Evolutionary conservation across 2,113 vertebrate genomes (phyloP), one percentile per base, ranked within the genome.

Genomic region (Sialia sialis): DNA sequence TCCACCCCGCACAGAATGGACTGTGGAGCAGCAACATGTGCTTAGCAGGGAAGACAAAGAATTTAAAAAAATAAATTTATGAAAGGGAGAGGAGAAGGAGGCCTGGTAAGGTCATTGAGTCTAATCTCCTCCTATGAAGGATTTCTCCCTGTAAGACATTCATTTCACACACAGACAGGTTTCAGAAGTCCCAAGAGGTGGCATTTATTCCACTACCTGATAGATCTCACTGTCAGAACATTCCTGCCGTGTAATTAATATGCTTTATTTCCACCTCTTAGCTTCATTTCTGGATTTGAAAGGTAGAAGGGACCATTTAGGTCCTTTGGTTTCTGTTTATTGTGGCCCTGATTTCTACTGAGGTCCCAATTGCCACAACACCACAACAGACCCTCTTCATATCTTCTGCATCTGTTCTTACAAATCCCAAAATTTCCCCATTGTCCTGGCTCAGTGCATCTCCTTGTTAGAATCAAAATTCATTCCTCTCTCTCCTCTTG

Each of bases 161-260:
- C 21, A 74, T 93, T 86, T 84, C 3, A 2, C 51, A 2, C 51
- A 77, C 22, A 77, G 63, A 13, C 2, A 4, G 63, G 46, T 88
- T 76, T 85, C 87, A 83, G 41, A 95, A 87, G 67, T 77, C 87
- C 69, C 81, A 92, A 75, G 80, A 94, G 69, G 29, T 49, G 44
- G 14, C 75, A 46, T 82, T 73, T 79, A 39, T 82, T 94, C 77
- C 73, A 64, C 48, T 0, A 6, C 52, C 89, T 87, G 63, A 70
- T 67, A 75, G 91, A 89, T 82, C 56, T 94, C 60, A 69, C 63
- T 89, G 80, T 87, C 91, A 92, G 95, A 90, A 52, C 7, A 2
- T 19, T 81, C 76, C 25, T 93, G 39, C 30, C 1, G 0, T 76
- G 60, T 44, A 87, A 87, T 93, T 82, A 82, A 60, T 68, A 81